Evolutionary conservation across 1,140 invertebrate genomes (phyloP).

Genomic region (Drosophila trapezifrons): DNA sequence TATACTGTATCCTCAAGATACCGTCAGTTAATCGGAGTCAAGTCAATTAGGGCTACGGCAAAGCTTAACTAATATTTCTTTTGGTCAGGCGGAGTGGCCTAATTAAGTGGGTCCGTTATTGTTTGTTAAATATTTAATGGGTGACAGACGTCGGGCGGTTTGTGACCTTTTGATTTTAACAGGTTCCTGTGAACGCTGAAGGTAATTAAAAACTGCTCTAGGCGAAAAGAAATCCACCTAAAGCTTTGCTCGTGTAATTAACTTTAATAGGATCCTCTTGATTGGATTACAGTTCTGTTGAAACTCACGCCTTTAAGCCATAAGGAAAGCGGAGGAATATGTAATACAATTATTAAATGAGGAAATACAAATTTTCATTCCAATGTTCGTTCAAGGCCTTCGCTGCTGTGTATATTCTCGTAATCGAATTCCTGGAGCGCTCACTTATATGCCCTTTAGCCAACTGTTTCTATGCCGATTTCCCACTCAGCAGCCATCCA

Average conservation of each 20-base stretch:
- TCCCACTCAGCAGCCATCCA: not conserved
- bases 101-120: slow-evolving; percentile 10
- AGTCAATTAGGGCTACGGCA: slow-evolving; percentile 65
- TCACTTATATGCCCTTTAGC: not conserved
- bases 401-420: too few relatives aligned
- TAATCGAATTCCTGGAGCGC: not conserved
- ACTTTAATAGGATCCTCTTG: too few relatives aligned
- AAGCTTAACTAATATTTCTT: slow-evolving; percentile 52
- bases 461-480: slow-evolving; percentile 1
- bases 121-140: slow-evolving; percentile 17
- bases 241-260: not conserved
- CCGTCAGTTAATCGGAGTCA: slow-evolving; percentile 70
- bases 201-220: slow-evolving; percentile 5
- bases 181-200: not conserved
- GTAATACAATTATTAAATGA: not conserved
- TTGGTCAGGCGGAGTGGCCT: slow-evolving; percentile 4
- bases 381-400: too few relatives aligned
- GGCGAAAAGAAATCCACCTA: not conserved
- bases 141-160: slow-evolving; percentile 4
- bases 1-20: slow-evolving; percentile 56
- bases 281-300: too few relatives aligned
- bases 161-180: slow-evolving; percentile 3
- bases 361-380: not conserved
- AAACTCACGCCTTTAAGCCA: too few relatives aligned
- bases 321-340: too few relatives aligned